Conservation (phyloP, 2,888 invertebrate species). For the Caenorhabditis zanzibari region DNA sequence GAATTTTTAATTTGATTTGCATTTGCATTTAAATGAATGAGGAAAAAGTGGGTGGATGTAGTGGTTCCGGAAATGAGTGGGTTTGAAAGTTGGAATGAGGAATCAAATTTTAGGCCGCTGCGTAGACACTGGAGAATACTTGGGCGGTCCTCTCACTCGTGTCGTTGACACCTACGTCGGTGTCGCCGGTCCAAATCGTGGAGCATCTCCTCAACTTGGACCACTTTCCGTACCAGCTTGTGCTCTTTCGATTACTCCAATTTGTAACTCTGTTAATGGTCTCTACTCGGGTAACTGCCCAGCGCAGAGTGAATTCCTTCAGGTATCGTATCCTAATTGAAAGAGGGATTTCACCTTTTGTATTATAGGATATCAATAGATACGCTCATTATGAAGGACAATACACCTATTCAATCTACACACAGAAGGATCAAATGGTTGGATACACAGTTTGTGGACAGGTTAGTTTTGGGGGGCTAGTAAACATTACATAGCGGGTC, state of each 20-base stretch:
- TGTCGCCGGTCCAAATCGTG: slow-evolving; percentile 83
- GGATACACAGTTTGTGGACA: slow-evolving; percentile 79
- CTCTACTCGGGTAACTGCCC: slow-evolving; percentile 82
- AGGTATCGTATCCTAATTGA: too few relatives aligned
- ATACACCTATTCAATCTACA: slow-evolving; percentile 80
- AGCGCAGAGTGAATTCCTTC: slow-evolving; percentile 77
- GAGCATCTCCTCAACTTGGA: slow-evolving; percentile 79
- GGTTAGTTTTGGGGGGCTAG: slow-evolving; percentile 47
- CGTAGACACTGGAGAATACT: slow-evolving; percentile 80
- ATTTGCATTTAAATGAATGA: slow-evolving; percentile 11
- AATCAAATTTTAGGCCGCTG: slow-evolving; percentile 72
- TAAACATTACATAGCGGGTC: too few relatives aligned
- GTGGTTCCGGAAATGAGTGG: slow-evolving; percentile 12
- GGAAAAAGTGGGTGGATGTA: slow-evolving; percentile 1
- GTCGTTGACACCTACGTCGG: slow-evolving; percentile 82
- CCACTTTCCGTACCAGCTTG: slow-evolving; percentile 81
- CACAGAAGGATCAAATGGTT: slow-evolving; percentile 78
- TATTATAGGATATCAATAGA: slow-evolving; percentile 79
- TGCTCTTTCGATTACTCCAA: slow-evolving; percentile 76
- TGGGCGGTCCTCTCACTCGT: slow-evolving; percentile 78
- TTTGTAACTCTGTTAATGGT: slow-evolving; percentile 78
- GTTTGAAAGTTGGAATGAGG: neutral
- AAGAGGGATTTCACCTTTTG: neutral
- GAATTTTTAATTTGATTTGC: slow-evolving; percentile 33
- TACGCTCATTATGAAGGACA: slow-evolving; percentile 80